Evolutionary conservation across 2,888 invertebrate species (phyloP).

Genomic region (Biston stratarius): DNA sequence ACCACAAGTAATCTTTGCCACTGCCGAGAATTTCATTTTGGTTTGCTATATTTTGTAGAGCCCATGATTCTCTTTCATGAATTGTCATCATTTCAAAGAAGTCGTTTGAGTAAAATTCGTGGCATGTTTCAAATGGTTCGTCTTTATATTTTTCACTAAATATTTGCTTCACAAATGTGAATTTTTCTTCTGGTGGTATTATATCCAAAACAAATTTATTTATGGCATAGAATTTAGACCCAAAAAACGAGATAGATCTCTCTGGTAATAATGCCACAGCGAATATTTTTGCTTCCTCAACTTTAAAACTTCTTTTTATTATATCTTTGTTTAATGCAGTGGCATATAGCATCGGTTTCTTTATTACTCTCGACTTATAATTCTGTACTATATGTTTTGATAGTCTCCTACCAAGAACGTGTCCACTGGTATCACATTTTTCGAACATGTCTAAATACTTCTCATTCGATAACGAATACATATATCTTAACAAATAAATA

Average conservation of each 20-base stretch:
- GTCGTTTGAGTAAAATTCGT: conserved; percentile 49
- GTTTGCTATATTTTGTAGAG: conserved; percentile 58
- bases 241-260: conserved; percentile 54
- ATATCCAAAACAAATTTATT: conserved; percentile 57
- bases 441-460: conserved; percentile 64
- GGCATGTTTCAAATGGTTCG: conserved; percentile 57
- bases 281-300: conserved; percentile 59
- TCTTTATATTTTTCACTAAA: conserved; percentile 57
- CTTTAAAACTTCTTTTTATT: conserved; percentile 51
- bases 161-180: conserved; percentile 56
- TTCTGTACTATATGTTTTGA: conserved; percentile 60
- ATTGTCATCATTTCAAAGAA: conserved; percentile 57
- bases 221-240: conserved; percentile 46
- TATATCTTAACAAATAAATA: conserved; percentile 30
- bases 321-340: conserved; percentile 50
- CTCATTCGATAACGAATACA: conserved; percentile 49
- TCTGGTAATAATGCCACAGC: conserved; percentile 53
- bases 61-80: conserved; percentile 63
- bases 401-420: conserved; percentile 53
- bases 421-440: conserved; percentile 36
- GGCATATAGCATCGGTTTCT: conserved; percentile 56
- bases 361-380: conserved; percentile 60
- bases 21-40: conserved; percentile 55
- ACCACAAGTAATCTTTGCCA: conserved; percentile 62
- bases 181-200: conserved; percentile 55